Conservation (phyloP, 2,113 vertebrate species). For the Rhabdomys dilectus region DNA sequence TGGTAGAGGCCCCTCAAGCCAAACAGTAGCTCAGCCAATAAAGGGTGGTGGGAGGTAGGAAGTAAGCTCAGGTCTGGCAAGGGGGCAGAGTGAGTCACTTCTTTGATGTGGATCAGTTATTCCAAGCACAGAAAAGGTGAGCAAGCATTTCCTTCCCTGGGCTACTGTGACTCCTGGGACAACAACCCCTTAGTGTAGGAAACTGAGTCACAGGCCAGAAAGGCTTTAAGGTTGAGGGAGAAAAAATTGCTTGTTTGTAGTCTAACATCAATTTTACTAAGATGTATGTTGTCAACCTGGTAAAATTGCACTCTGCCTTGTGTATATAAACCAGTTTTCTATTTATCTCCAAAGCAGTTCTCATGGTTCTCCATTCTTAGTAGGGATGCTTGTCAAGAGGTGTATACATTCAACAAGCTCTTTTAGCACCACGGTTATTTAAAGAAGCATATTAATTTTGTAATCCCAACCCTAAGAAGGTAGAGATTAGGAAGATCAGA, state of each 20-base stretch:
- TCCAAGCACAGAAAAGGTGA: conserved; percentile 71
- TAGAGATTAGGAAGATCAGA: not conserved
- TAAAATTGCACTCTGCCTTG: conserved; percentile 1
- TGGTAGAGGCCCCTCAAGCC: conserved; percentile 69
- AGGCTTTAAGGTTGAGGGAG: not conserved
- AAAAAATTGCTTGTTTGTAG: not conserved
- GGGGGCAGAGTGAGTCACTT: conserved; percentile 74
- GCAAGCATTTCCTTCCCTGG: conserved; percentile 71
- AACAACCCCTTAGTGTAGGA: conserved; percentile 34
- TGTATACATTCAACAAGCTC: not conserved
- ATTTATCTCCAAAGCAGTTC: not conserved
- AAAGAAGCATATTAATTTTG: conserved; percentile 8
- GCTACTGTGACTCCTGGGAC: not conserved
- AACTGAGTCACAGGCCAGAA: conserved; percentile 73
- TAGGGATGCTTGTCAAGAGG: not conserved
- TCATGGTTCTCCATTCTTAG: not conserved
- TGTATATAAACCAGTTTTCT: conserved; percentile 10
- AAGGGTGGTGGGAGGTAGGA: conserved; percentile 68
- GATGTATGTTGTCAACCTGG: not conserved
- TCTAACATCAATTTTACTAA: not conserved
- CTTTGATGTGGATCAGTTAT: conserved; percentile 47
- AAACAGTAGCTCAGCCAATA: conserved; percentile 71
- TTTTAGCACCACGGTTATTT: not conserved
- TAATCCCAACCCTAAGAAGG: not conserved
- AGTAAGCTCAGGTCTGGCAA: conserved; percentile 67